Percentiles rank a stretch among this genome's conserved stretches.
Evolutionary conservation across 2,113 vertebrate genomes (phyloP).

Genomic region (Ranitomeya imitator): DNA sequence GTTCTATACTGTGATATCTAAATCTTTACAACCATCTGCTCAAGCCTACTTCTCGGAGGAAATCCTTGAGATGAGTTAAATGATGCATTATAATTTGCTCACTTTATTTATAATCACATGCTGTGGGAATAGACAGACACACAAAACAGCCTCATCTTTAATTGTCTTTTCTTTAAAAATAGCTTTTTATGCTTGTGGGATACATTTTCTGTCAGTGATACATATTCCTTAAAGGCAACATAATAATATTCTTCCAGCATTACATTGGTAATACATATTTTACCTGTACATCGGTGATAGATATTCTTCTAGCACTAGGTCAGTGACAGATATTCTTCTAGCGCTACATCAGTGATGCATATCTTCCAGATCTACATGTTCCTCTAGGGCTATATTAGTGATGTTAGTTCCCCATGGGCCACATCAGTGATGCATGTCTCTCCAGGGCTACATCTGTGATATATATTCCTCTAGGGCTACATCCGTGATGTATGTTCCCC

Average conservation of each 20-base stretch:
- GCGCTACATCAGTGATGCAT: too few species aligned
- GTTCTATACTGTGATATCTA: neutral
- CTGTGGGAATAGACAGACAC: neutral
- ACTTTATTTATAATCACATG: constrained; percentile 10
- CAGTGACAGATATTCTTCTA: too few species aligned
- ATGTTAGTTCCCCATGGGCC: neutral
- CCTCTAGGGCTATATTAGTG: too few species aligned
- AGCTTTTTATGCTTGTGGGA: neutral
- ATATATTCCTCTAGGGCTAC: neutral
- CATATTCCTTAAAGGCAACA: neutral
- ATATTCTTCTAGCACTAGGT: too few species aligned
- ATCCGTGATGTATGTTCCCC: neutral
- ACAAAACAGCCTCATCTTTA: neutral
- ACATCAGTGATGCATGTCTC: neutral
- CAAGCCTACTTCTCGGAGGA: neutral
- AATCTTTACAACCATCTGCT: constrained; percentile 24
- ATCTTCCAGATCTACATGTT: too few species aligned
- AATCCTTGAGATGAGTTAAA: constrained; percentile 30
- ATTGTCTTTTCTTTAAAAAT: constrained; percentile 10
- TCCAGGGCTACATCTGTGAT: neutral
- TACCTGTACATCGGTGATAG: too few species aligned
- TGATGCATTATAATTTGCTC: constrained; percentile 28
- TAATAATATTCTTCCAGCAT: too few species aligned
- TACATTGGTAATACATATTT: too few species aligned
- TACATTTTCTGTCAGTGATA: neutral